Percentiles rank a stretch among this genome's conserved stretches.
These are phyloP conservation scores for Microplitis manilae DNA, from an alignment of 2,888 invertebrate genomes.

Conservation along the genomic window DNA sequence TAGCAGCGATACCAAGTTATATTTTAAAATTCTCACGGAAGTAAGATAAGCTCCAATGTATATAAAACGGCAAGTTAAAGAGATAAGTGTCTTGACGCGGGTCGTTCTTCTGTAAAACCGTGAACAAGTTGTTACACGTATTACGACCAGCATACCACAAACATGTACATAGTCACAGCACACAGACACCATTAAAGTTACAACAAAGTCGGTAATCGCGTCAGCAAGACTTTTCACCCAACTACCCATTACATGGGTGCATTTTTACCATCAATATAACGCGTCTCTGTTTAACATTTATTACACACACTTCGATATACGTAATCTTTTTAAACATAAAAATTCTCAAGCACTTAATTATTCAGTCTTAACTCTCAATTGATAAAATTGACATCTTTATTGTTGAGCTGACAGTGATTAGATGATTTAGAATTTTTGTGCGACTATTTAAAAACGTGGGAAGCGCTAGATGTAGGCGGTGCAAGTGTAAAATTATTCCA, in stretches of 20 bases:
- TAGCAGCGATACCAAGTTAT: not conserved
- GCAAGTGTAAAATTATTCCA: conserved; percentile 52
- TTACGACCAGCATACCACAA: not conserved
- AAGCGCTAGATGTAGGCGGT: conserved; percentile 44
- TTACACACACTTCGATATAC: not conserved
- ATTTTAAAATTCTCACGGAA: conserved; percentile 39
- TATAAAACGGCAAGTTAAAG: not conserved
- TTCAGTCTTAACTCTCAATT: not conserved
- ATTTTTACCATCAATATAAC: not conserved
- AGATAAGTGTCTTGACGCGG: conserved; percentile 26
- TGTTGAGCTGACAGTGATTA: not conserved
- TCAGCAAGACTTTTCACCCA: conserved; percentile 25
- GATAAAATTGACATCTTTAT: conserved; percentile 1
- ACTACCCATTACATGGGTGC: conserved; percentile 31
- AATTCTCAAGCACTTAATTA: not conserved
- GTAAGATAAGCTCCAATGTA: conserved; percentile 31
- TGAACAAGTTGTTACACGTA: conserved; percentile 22
- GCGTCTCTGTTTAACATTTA: conserved; percentile 5
- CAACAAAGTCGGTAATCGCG: conserved; percentile 21
- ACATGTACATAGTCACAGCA: not conserved
- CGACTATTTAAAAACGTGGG: conserved; percentile 33
- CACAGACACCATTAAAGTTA: not conserved
- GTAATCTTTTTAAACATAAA: not conserved
- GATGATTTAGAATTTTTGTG: conserved; percentile 2
- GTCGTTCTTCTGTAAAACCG: conserved; percentile 22